Base-by-base conservation (phyloP, 1,140 invertebrate genomes). In the Paracyclopina nana region DNA sequence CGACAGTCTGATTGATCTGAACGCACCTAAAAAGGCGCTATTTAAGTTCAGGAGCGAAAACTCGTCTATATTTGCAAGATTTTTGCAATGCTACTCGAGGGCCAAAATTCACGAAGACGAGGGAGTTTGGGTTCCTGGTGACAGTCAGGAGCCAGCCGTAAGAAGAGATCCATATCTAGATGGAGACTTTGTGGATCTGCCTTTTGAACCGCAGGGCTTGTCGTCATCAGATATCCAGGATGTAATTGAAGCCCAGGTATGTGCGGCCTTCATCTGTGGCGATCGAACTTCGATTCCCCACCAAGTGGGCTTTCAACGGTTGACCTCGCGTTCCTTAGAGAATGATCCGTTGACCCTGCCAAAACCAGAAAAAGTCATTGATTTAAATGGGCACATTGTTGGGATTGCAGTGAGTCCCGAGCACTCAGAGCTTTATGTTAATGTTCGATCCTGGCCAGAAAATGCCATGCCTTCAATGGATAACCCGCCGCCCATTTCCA, bases 351-450 rank as follows among this genome's bases (percentile, higher is more conserved):
- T 16, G 8, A 2, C n/a, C 14, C 14, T 38, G 20, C 5, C 34
- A 2, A 72, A 72, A 58, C 71, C 82, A 11, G 84, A 88, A 66
- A 76, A 82, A 63, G 60, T 83, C 1, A 82, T 90, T 53, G 82
- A 90, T 65, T 66, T 90, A 24, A 78, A 84, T 62, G 83, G 83
- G 0, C 82, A 87, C 60, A 85, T 88, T 49, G 83, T 88, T 57
- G 83, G 84, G 56, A 83, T 88, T 80, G 75, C 78, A 5, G 65
- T 88, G 8, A 85, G 82, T 50, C 83, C 82, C 1, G 83, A 87
- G 68, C 79, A 86, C 56, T 76, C 82, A 57, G 87, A 80, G 62
- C 63, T 88, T 8, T 88, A 86, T 64, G 82, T 87, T 0, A 87
- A 87, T 61, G 79, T 78, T 57, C 70, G 83, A 52, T 78, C 82